phyloP scores from a whole-genome alignment of 2,113 vertebrate species.

The Megaceryle maxima region DNA sequence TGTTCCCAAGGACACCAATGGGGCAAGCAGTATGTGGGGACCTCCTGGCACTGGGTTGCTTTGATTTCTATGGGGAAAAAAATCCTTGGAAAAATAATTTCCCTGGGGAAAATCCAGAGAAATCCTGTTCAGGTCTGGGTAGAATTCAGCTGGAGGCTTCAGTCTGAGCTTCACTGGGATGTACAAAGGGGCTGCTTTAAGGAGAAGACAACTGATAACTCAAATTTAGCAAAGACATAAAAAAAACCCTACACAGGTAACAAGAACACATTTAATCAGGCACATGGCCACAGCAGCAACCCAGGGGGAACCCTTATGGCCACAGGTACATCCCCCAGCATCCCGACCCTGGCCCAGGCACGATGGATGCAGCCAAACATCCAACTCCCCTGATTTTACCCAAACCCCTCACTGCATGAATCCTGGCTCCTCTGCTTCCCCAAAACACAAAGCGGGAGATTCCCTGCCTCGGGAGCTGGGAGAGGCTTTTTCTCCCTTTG shows the following conservation, averaged over 20 bases:
- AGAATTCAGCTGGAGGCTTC: neutral
- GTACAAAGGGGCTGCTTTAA: neutral
- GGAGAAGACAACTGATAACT: neutral
- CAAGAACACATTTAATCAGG: conserved; percentile 44
- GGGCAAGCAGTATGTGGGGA: accelerated
- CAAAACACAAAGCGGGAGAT: neutral
- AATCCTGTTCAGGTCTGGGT: neutral
- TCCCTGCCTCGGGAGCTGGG: accelerated
- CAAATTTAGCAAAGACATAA: neutral
- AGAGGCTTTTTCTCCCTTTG: neutral
- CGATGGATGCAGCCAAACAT: neutral
- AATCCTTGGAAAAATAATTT: neutral
- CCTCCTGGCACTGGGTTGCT: accelerated
- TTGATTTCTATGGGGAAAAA: accelerated
- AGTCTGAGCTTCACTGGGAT: neutral
- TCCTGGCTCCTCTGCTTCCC: neutral
- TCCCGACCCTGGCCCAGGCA: neutral
- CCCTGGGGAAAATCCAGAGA: neutral
- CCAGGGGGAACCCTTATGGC: neutral
- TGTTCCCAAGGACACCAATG: neutral
- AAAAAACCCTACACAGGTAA: neutral
- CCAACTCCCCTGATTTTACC: neutral
- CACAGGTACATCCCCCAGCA: accelerated
- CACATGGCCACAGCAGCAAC: neutral
- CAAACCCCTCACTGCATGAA: accelerated